Conservation (phyloP, 1,140 invertebrate species). For the Danaus melanippus region DNA sequence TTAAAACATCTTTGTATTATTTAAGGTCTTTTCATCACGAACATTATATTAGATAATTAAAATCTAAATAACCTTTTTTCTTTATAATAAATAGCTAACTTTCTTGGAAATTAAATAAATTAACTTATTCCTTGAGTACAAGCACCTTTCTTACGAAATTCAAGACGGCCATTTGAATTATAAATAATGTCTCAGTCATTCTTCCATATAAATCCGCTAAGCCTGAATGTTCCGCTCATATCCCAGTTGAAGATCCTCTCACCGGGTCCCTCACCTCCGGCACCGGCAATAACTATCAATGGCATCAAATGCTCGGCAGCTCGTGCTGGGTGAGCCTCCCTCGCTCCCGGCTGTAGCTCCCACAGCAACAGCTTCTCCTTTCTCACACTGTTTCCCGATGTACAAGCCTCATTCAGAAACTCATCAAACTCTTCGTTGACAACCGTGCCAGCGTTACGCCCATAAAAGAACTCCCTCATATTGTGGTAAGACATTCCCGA, state of each 20-base stretch:
- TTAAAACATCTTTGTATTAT: too few relatives aligned
- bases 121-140: too few relatives aligned
- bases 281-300: slow-evolving; percentile 54
- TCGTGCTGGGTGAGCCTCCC: slow-evolving; percentile 46
- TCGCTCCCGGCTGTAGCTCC: slow-evolving; percentile 47
- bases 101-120: too few relatives aligned
- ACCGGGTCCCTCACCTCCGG: slow-evolving; percentile 44
- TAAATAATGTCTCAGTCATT: slow-evolving; percentile 24
- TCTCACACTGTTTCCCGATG: slow-evolving; percentile 35
- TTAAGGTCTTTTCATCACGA: too few relatives aligned
- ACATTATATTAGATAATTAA: too few relatives aligned
- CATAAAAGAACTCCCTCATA: slow-evolving; percentile 55
- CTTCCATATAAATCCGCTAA: slow-evolving; percentile 59
- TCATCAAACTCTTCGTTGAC: slow-evolving; percentile 59
- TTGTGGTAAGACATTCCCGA: slow-evolving; percentile 67
- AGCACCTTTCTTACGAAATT: too few relatives aligned
- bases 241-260: slow-evolving; percentile 63
- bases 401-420: slow-evolving; percentile 46
- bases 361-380: slow-evolving; percentile 39
- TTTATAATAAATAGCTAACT: too few relatives aligned
- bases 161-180: too few relatives aligned
- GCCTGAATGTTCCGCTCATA: slow-evolving; percentile 45
- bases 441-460: slow-evolving; percentile 25
- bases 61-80: too few relatives aligned
- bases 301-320: slow-evolving; percentile 66